Base-by-base conservation (phyloP, 1,140 invertebrate genomes). In the Notospermus geniculatus region DNA sequence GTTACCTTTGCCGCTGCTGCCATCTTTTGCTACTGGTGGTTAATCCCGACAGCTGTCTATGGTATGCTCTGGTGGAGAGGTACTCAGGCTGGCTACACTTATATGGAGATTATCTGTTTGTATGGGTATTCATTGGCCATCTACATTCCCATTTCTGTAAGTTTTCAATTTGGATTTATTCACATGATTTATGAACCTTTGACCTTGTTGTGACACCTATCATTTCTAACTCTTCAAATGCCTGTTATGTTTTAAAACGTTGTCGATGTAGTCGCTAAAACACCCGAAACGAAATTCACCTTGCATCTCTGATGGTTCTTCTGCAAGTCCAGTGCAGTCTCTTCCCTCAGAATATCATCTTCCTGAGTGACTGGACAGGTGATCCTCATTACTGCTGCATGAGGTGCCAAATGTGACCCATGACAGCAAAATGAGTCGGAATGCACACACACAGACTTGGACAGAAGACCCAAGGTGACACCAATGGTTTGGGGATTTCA, bases 111-210 rank as follows among this genome's bases (percentile, higher is more conserved):
- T 5, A 84, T 97, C 65, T 97, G 93, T 80, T 84, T 97, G 1
- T 98, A 97, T 80, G 95, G 95, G 17, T 98, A 98, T 78, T 96
- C 93, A 0, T 80, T 98, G 43, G 88, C 91, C 32, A 92, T 97
- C 66, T 98, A 94, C 76, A 88, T 98, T 71, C 95, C 95, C 9
- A 88, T 95, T 2, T 91, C 93, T n/a, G 87, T 86, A 70, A 72
- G 80, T 71, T 29, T 1, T 4, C 15, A 32, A 30, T 9, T 27
- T 36, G 32, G n/a, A n/a, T n/a, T n/a, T n/a, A n/a, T n/a, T n/a
- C n/a, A 43, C n/a, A 43, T 15, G n/a, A n/a, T n/a, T n/a, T n/a
- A n/a, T n/a, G 15, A n/a, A 15, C 15, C 15, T 15, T 15, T 43
- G 41, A 15, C 41, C n/a, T 43, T 15, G n/a, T 43, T 15, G 41